Percentiles rank a stretch among this genome's conserved stretches.
Evolutionary conservation across 1,140 invertebrate species (phyloP).

Genomic region (Leptinotarsa undecemlineata): DNA sequence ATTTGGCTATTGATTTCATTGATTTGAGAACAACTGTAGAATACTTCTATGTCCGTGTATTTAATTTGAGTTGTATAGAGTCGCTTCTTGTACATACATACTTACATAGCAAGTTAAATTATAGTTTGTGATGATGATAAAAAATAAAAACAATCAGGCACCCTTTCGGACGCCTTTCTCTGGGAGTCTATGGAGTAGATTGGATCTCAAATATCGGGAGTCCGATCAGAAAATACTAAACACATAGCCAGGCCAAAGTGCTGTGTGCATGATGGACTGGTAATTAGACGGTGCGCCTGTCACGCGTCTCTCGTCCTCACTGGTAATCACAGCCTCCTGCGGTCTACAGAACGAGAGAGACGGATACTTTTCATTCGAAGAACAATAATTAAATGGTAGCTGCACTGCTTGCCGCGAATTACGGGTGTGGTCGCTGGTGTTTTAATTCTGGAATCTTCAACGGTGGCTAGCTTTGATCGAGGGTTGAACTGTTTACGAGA

Average conservation of each 20-base stretch:
- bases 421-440: constrained; percentile 31
- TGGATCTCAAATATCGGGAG: constrained; percentile 23
- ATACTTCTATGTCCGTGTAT: no score
- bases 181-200: constrained; percentile 14
- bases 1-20: no score
- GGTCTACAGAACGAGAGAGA: background rate
- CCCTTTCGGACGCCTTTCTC: background rate
- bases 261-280: constrained; percentile 31
- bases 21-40: no score
- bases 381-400: constrained; percentile 37
- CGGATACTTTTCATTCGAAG: constrained; percentile 1
- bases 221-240: constrained; percentile 33
- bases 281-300: constrained; percentile 38
- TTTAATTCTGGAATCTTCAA: background rate
- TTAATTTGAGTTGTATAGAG: no score
- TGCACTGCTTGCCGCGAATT: constrained; percentile 30
- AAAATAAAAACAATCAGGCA: background rate
- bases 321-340: constrained; percentile 13
- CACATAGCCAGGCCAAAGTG: constrained; percentile 22
- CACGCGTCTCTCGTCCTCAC: constrained; percentile 30
- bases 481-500: no score
- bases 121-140: background rate
- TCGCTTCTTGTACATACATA: no score
- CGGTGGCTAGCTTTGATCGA: no score
- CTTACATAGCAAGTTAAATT: no score